A percentile compares a stretch with the other conserved stretches of the same genome.
phyloP scores from a whole-genome alignment of 2,797 vertebrate genomes.

The Myotis vivesi region DNA sequence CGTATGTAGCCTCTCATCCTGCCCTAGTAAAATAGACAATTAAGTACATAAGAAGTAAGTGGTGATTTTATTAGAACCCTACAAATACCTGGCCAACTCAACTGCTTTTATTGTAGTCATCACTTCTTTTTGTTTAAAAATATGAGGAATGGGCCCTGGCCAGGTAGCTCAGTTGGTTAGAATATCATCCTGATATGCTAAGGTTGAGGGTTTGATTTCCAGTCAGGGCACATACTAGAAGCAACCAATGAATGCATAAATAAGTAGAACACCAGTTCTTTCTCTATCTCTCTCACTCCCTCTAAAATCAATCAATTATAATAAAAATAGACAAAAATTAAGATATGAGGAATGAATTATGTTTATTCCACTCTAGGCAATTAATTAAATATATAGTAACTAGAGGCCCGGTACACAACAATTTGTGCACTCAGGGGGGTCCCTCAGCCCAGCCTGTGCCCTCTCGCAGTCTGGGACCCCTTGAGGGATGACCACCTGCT shows the following conservation, averaged over 20 bases:
- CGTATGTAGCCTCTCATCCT: constrained; percentile 23
- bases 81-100: constrained; percentile 44
- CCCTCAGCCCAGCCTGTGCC: no score
- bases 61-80: constrained; percentile 58
- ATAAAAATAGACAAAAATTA: background rate
- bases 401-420: no score
- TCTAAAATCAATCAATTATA: background rate
- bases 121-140: constrained; percentile 50
- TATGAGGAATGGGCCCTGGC: background rate
- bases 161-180: background rate
- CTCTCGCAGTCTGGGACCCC: no score
- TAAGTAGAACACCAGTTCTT: background rate
- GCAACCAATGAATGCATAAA: background rate
- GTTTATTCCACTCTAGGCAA: background rate
- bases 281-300: background rate
- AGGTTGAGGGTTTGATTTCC: background rate
- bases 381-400: constrained; percentile 24
- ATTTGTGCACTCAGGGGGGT: no score
- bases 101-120: constrained; percentile 14
- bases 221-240: background rate
- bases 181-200: background rate
- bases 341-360: constrained; percentile 8
- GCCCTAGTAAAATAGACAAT: constrained; percentile 64
- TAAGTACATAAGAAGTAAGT: constrained; percentile 55
- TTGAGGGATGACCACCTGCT: no score